Percentiles rank a stretch among this genome's conserved stretches.
Conservation (phyloP, 2,888 invertebrate species). For the Aproaerema taeniolella region DNA sequence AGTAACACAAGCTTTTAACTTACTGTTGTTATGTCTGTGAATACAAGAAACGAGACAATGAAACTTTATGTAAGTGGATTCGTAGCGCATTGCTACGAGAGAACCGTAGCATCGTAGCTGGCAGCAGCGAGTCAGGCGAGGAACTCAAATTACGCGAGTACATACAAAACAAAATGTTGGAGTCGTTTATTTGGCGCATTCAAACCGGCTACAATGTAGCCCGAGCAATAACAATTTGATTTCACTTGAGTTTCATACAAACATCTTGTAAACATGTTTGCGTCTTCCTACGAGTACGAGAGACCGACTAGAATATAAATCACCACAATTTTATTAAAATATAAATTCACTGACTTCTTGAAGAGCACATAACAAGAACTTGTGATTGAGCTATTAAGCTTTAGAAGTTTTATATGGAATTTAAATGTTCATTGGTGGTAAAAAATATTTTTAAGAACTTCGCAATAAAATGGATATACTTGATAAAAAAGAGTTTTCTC, state of each 20-base stretch:
- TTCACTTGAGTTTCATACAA: constrained; percentile 33
- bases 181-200: constrained; percentile 10
- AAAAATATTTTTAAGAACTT: no score
- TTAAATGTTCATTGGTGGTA: no score
- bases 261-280: constrained; percentile 58
- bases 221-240: constrained; percentile 43
- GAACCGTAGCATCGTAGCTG: constrained; percentile 26
- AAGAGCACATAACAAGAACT: no score
- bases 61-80: constrained; percentile 11
- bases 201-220: constrained; percentile 11
- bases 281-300: constrained; percentile 23
- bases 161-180: constrained; percentile 30
- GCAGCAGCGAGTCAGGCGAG: constrained; percentile 21
- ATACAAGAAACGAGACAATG: constrained; percentile 1
- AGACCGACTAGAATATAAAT: constrained; percentile 31
- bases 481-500: no score
- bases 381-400: no score
- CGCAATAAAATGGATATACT: no score
- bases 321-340: constrained; percentile 16
- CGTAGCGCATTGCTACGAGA: constrained; percentile 10
- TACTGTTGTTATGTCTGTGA: no score
- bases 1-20: no score
- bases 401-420: no score
- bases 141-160: constrained; percentile 47
- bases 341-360: no score